These are phyloP conservation scores for Temnopleurus reevesii DNA, from an alignment of 53 echinoderm and acorn worm species.

Conservation along the genomic window DNA sequence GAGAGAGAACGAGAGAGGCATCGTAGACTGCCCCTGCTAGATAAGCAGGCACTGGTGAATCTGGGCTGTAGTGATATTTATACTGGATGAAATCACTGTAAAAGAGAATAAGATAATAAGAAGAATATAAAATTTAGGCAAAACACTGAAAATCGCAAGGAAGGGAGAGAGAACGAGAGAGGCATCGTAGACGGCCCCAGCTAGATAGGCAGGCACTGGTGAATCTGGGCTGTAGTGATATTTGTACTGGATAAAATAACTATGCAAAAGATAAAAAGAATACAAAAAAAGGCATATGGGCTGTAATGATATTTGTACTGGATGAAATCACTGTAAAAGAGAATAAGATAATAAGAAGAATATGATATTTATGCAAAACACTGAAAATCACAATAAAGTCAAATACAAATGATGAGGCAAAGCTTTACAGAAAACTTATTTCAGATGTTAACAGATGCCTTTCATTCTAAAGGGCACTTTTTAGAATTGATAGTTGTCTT, in stretches of 20 bases:
- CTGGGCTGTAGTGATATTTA: constrained; percentile 63
- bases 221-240: not conserved
- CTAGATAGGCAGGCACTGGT: constrained; percentile 60
- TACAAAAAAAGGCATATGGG: not conserved
- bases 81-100: constrained; percentile 73
- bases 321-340: constrained; percentile 72
- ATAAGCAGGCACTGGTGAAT: constrained; percentile 69
- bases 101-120: constrained; percentile 27
- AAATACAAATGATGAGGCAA: constrained; percentile 67
- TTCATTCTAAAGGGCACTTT: too few species aligned
- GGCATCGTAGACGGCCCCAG: constrained; percentile 77
- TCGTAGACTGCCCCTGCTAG: constrained; percentile 80
- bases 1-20: constrained; percentile 73
- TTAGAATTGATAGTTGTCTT: too few species aligned
- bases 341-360: not conserved
- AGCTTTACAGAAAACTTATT: too few species aligned
- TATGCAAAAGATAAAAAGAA: constrained; percentile 28
- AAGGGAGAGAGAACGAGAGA: constrained; percentile 68
- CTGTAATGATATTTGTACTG: constrained; percentile 66
- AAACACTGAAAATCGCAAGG: not conserved
- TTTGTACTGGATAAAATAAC: constrained; percentile 63
- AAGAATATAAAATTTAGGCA: not conserved
- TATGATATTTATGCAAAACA: not conserved
- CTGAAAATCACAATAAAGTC: constrained; percentile 37
- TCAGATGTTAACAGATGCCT: too few species aligned